Evolutionary conservation across 2,797 vertebrate species (phyloP).

Genomic region (Sandelia bainsii): DNA sequence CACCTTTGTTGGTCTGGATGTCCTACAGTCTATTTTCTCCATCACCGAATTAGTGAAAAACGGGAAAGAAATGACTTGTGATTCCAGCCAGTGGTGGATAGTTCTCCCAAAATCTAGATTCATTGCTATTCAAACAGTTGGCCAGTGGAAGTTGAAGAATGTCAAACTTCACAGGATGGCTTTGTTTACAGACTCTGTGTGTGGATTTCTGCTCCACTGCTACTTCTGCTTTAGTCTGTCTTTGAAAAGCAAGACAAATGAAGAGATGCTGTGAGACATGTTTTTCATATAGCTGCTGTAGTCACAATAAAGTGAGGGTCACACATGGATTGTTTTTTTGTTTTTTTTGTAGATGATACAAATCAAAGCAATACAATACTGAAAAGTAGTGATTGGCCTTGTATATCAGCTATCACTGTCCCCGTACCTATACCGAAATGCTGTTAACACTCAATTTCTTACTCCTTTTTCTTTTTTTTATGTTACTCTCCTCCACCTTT

Average conservation of each 20-base stretch:
- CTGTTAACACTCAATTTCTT: not conserved
- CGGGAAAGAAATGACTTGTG: constrained; percentile 36
- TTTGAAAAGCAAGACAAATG: not conserved
- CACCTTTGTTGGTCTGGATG: not conserved
- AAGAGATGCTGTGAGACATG: not conserved
- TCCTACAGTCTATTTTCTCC: not conserved
- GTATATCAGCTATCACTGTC: not conserved
- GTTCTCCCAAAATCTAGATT: constrained; percentile 46
- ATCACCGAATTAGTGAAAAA: not conserved
- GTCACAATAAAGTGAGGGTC: not conserved
- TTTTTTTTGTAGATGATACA: not conserved
- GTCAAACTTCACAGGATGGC: constrained; percentile 57
- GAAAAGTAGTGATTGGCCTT: not conserved
- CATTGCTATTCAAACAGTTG: constrained; percentile 64
- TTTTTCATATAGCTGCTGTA: not conserved
- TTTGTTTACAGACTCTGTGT: constrained; percentile 65
- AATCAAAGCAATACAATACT: not conserved
- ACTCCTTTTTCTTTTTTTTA: too few relatives aligned
- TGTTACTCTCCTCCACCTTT: not conserved
- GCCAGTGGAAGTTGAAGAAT: constrained; percentile 69
- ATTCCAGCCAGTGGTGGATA: constrained; percentile 7
- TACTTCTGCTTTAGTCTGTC: not conserved
- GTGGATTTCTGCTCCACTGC: constrained; percentile 29
- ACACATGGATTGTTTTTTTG: too few relatives aligned
- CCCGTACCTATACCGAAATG: not conserved